Evolutionary conservation across 2,797 vertebrate species (phyloP).

Genomic region (Acanthiza pusilla): DNA sequence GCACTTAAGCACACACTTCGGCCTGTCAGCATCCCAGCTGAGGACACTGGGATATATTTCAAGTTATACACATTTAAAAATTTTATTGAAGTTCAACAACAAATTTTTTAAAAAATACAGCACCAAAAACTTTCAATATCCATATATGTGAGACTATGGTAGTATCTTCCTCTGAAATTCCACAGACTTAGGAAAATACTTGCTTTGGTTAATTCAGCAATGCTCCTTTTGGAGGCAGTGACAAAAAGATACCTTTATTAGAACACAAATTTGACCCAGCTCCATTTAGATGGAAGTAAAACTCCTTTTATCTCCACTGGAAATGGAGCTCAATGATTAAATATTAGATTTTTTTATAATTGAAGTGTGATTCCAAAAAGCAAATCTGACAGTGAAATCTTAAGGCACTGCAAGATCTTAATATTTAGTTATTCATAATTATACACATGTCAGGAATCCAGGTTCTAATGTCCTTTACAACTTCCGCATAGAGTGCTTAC

Average conservation of each 20-base stretch:
- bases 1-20: neutral
- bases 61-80: neutral
- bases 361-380: neutral
- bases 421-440: neutral
- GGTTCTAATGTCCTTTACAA: neutral
- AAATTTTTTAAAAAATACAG: neutral
- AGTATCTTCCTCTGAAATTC: neutral
- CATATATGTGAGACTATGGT: neutral
- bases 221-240: neutral
- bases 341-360: neutral
- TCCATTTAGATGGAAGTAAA: neutral
- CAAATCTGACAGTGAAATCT: neutral
- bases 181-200: neutral
- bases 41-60: neutral
- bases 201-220: neutral
- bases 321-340: neutral
- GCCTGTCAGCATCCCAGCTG: neutral
- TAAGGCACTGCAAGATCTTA: neutral
- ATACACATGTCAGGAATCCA: neutral
- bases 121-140: neutral
- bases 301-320: neutral
- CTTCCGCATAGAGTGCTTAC: accelerated
- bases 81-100: neutral
- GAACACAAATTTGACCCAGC: neutral
- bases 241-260: neutral